These are phyloP conservation scores for Apolygus lucorum DNA, from an alignment of 1,140 invertebrate genomes.

Conservation along the genomic window DNA sequence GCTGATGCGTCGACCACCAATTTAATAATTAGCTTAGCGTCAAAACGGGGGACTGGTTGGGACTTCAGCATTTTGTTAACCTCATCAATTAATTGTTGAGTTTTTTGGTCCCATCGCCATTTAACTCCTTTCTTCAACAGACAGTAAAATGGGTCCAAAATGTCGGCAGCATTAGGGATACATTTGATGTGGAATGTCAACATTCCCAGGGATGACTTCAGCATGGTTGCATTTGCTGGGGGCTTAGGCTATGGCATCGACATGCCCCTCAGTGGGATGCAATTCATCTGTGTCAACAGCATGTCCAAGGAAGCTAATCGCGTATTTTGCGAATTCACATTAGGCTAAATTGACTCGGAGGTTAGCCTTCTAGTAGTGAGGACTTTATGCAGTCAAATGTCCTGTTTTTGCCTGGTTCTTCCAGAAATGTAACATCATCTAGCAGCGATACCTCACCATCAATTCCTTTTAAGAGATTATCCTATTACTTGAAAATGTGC, in stretches of 20 bases:
- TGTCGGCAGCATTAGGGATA: slow-evolving; percentile 24
- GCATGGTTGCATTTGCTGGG: neutral
- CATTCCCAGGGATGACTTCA: slow-evolving; percentile 26
- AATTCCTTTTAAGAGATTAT: neutral
- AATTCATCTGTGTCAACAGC: neutral
- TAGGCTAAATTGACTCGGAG: slow-evolving; percentile 6
- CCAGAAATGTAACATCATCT: neutral
- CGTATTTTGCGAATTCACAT: slow-evolving; percentile 3
- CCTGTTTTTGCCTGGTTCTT: neutral
- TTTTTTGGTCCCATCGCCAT: slow-evolving; percentile 26
- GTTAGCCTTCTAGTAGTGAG: neutral
- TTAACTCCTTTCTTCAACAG: slow-evolving; percentile 26
- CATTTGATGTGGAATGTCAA: slow-evolving; percentile 30
- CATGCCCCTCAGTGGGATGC: slow-evolving; percentile 9
- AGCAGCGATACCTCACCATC: neutral
- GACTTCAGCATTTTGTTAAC: slow-evolving; percentile 22
- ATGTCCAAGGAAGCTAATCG: slow-evolving; percentile 15
- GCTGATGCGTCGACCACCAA: neutral
- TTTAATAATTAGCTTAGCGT: neutral
- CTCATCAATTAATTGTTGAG: slow-evolving; percentile 27
- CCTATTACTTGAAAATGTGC: too few relatives aligned
- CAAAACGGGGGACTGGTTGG: neutral
- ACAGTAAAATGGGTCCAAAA: slow-evolving; percentile 26
- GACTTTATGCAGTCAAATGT: neutral
- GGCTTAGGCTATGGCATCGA: neutral